Evolutionary conservation across 2,888 invertebrate genomes (phyloP).

Genomic region (Sepiola atlantica): DNA sequence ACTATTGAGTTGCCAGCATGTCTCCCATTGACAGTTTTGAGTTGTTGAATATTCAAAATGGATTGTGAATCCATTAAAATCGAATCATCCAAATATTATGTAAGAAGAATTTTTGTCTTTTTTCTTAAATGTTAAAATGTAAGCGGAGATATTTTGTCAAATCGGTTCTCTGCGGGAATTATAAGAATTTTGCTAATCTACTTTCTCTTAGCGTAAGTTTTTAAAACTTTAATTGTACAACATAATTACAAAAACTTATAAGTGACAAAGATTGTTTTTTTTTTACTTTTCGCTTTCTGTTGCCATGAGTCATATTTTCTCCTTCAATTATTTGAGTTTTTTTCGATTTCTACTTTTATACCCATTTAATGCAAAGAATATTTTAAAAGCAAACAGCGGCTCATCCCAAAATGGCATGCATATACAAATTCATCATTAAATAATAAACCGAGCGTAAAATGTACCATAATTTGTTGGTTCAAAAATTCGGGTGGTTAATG

Average conservation of each 20-base stretch:
- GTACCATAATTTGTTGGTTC: too few species aligned
- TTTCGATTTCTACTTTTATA: too few species aligned
- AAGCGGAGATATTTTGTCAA: not conserved
- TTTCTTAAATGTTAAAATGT: not conserved
- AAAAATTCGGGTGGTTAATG: too few species aligned
- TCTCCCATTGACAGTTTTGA: not conserved
- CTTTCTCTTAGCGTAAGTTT: not conserved
- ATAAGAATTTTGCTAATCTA: not conserved
- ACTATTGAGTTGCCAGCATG: too few species aligned
- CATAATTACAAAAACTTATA: not conserved
- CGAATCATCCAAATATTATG: not conserved
- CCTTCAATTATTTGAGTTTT: too few species aligned
- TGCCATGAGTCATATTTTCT: not conserved
- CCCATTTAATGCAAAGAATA: not conserved
- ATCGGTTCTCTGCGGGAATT: not conserved
- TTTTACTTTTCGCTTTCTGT: not conserved
- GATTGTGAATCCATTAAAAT: not conserved
- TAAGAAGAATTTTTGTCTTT: not conserved
- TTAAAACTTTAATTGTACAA: not conserved
- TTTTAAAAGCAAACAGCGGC: not conserved
- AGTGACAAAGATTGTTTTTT: not conserved
- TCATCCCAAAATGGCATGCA: not conserved
- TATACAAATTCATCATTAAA: not conserved
- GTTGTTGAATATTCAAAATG: not conserved
- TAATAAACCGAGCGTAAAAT: not conserved